Evolutionary conservation across 2,888 invertebrate species (phyloP).

Genomic region (Watsonalla binaria): DNA sequence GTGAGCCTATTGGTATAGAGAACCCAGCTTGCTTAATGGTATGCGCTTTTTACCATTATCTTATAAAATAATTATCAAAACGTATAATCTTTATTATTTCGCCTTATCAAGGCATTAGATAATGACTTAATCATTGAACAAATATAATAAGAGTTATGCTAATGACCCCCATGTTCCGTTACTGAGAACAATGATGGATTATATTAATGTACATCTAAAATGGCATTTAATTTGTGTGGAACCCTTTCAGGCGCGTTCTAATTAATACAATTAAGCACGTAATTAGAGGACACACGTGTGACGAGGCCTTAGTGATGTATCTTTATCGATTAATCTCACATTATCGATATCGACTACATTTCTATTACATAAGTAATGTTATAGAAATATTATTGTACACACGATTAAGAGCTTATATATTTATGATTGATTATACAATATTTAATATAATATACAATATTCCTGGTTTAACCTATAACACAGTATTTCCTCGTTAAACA

Average conservation of each 20-base stretch:
- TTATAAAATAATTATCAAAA: constrained; percentile 3
- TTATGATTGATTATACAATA: too few species aligned
- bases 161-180: constrained; percentile 53
- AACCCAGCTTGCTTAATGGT: too few species aligned
- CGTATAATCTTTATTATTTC: background rate
- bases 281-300: constrained; percentile 68
- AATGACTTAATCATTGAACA: constrained; percentile 25
- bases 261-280: constrained; percentile 75
- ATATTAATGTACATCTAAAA: constrained; percentile 39
- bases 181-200: constrained; percentile 33
- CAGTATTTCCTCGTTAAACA: too few species aligned
- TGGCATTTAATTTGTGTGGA: constrained; percentile 56
- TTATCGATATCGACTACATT: constrained; percentile 9
- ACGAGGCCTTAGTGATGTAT: constrained; percentile 39
- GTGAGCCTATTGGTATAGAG: too few species aligned
- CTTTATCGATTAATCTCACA: background rate
- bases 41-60: too few species aligned
- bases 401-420: too few species aligned
- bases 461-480: too few species aligned
- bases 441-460: too few species aligned
- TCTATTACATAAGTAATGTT: too few species aligned
- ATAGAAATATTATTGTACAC: too few species aligned
- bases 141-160: constrained; percentile 47
- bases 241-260: constrained; percentile 71
- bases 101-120: background rate